Evolutionary conservation across 2,888 invertebrate species (phyloP).

Genomic region (Lysandra coridon): DNA sequence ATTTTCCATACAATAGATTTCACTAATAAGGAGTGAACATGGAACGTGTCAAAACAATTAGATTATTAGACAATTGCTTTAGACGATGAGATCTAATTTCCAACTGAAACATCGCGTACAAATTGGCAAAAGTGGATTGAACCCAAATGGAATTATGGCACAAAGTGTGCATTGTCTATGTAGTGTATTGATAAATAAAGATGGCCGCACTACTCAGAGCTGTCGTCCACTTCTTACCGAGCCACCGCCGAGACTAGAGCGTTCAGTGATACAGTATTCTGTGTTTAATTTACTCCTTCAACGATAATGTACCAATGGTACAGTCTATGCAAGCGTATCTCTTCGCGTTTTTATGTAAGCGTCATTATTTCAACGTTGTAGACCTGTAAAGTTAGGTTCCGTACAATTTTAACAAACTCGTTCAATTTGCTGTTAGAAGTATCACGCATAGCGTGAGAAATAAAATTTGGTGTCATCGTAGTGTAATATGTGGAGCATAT

Average conservation of each 20-base stretch:
- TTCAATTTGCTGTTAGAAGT: constrained; percentile 1
- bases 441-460: constrained; percentile 1
- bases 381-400: constrained; percentile 2
- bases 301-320: too few relatives aligned
- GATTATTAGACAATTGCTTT: background rate
- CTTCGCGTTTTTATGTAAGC: constrained; percentile 11
- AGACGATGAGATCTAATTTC: background rate
- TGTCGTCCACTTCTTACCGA: too few relatives aligned
- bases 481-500: constrained; percentile 22
- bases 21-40: background rate
- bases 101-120: background rate
- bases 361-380: background rate
- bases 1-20: constrained; percentile 8
- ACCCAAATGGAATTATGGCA: constrained; percentile 14
- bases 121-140: constrained; percentile 15
- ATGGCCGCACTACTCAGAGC: too few relatives aligned
- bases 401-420: background rate
- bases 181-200: too few relatives aligned
- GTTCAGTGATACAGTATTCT: too few relatives aligned
- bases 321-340: constrained; percentile 11
- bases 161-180: background rate
- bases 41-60: background rate
- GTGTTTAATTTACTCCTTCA: too few relatives aligned
- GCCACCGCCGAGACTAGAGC: too few relatives aligned
- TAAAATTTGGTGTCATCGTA: constrained; percentile 5